phyloP scores from a whole-genome alignment of 2,888 invertebrate genomes.

The Ormyrus nitidulus region DNA sequence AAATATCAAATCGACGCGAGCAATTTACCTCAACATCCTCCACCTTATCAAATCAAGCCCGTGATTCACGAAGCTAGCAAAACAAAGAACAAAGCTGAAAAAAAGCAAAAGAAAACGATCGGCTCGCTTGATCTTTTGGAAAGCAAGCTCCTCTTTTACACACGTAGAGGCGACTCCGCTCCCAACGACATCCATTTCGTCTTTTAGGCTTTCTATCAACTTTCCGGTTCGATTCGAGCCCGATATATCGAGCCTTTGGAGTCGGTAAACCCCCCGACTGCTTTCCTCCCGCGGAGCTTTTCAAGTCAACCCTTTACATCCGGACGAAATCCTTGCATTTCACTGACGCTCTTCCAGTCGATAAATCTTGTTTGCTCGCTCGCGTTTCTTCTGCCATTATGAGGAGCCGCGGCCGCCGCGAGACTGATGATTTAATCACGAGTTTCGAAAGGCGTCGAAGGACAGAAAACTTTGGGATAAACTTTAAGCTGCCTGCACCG shows the following conservation, averaged over 20 bases:
- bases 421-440: conserved; percentile 35
- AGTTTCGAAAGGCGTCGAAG: conserved; percentile 22
- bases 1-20: neutral
- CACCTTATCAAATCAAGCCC: neutral
- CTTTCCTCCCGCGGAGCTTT: conserved; percentile 1
- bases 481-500: conserved; percentile 14
- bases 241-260: neutral
- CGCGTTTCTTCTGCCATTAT: neutral
- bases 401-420: neutral
- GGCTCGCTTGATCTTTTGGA: conserved; percentile 10
- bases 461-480: conserved; percentile 37
- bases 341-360: neutral
- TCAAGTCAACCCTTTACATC: conserved; percentile 17
- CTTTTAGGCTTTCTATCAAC: conserved; percentile 1
- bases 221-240: conserved; percentile 24
- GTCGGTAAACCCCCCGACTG: neutral
- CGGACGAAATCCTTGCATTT: neutral
- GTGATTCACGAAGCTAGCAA: neutral
- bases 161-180: neutral
- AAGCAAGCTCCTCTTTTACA: neutral
- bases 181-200: neutral
- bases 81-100: neutral
- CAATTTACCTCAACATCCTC: neutral
- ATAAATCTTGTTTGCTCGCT: neutral
- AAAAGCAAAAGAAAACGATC: neutral